These are phyloP conservation scores for Anthoscopus minutus DNA, from an alignment of 2,113 vertebrate genomes.

Conservation along the genomic window DNA sequence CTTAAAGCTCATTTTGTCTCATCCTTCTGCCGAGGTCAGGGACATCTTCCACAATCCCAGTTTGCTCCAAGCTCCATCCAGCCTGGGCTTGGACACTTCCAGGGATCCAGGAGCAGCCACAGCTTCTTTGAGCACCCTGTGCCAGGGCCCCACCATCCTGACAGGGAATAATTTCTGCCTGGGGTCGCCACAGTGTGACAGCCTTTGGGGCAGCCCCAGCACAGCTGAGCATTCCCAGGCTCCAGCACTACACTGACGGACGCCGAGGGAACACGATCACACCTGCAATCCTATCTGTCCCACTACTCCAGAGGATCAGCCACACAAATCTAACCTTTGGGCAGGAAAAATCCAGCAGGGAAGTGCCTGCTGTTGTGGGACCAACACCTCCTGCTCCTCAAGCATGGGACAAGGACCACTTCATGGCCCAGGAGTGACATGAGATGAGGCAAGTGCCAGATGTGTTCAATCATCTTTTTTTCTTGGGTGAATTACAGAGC, in stretches of 20 bases:
- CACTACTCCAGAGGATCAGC: neutral
- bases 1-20: neutral
- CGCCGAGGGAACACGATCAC: fast-evolving
- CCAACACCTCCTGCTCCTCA: neutral
- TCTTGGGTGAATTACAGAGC: neutral
- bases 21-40: neutral
- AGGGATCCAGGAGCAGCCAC: neutral
- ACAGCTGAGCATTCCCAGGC: neutral
- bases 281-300: neutral
- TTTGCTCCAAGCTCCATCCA: neutral
- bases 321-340: neutral
- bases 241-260: fast-evolving
- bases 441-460: neutral
- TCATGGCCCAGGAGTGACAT: fast-evolving
- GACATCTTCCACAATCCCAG: fast-evolving
- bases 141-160: neutral
- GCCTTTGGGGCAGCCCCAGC: neutral
- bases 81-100: fast-evolving
- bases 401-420: neutral
- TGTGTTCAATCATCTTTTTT: neutral
- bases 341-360: neutral
- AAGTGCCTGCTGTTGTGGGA: neutral
- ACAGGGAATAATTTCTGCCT: neutral
- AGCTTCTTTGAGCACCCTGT: neutral
- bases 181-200: neutral